Percentiles rank a stretch among this genome's conserved stretches.
Conservation (phyloP, 1,140 invertebrate species). For the Phenacoccus solenopsis region DNA sequence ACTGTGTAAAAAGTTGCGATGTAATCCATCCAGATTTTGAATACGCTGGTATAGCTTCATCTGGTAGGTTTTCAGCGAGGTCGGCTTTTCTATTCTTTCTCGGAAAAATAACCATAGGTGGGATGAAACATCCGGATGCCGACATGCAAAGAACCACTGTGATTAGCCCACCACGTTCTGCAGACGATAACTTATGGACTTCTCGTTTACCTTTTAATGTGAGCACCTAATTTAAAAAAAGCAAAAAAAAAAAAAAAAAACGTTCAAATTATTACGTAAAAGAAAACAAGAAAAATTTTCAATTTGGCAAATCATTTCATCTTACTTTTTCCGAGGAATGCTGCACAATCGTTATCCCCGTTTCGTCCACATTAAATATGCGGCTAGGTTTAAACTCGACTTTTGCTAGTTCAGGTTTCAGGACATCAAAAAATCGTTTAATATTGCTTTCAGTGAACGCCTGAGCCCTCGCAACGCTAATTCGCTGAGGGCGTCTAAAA, state of each 20-base stretch:
- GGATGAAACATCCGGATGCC: slow-evolving; percentile 29
- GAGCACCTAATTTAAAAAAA: slow-evolving; percentile 30
- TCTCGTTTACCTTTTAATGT: slow-evolving; percentile 28
- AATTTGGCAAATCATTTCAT: too few relatives aligned
- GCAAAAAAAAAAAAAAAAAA: not conserved
- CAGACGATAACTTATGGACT: slow-evolving; percentile 31
- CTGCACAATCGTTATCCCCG: slow-evolving; percentile 31
- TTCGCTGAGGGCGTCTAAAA: slow-evolving; percentile 34
- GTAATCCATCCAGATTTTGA: slow-evolving; percentile 19
- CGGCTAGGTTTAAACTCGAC: slow-evolving; percentile 22
- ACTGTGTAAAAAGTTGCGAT: not conserved
- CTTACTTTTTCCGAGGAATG: slow-evolving; percentile 22
- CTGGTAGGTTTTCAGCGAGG: not conserved
- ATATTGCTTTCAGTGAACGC: slow-evolving; percentile 35
- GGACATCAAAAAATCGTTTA: slow-evolving; percentile 31
- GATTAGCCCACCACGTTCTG: slow-evolving; percentile 27
- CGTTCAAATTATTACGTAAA: not conserved
- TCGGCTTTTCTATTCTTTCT: slow-evolving; percentile 19
- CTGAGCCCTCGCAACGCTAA: slow-evolving; percentile 31
- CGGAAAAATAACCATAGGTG: slow-evolving; percentile 33
- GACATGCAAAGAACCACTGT: slow-evolving; percentile 28
- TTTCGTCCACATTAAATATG: slow-evolving; percentile 34
- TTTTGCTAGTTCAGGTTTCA: slow-evolving; percentile 22
- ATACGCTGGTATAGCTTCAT: not conserved
- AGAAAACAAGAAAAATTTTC: not conserved